Base-by-base conservation (phyloP, 2,113 vertebrate species). In the Xiphophorus maculatus region DNA sequence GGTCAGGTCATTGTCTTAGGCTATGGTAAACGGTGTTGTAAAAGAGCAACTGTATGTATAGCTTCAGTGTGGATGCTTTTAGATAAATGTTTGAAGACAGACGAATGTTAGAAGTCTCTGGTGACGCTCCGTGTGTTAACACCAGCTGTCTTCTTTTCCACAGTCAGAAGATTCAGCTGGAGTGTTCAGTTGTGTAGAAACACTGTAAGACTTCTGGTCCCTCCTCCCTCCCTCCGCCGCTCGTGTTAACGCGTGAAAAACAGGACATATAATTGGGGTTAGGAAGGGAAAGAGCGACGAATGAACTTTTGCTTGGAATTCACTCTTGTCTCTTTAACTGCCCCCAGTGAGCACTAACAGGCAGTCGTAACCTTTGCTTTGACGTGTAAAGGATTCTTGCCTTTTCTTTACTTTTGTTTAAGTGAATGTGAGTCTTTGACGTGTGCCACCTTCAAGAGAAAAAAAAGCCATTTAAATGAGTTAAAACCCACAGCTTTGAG, bases 391-490 rank as follows among this genome's bases (percentile, higher is more conserved):
- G 91, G 90, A 88, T 91, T 87, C 84, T 94, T 88, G 91, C 91
- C 92, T 90, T 92, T 85, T 85, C 76, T 86, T 82, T 81, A 76
- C 66, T 87, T 92, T 81, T 68, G 60, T 85, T 90, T 86, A 90
- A 82, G 86, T 92, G 90, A 93, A 94, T 93, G 93, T 92, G 90
- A 91, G 91, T 94, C 88, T 92, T 92, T 91, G 89, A 93, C 74
- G 89, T 93, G 91, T 94, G 88, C 93, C 94, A 93, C 92, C 92
- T 93, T 90, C 80, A 82, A 91, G 84, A 88, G 87, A 87, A 90
- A 93, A 94, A 93, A 93, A 92, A 95, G 94, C 94, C 93, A 95
- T 95, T 94, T 91, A 93, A 58, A 95, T 93, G 89, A 94, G 91
- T 94, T 94, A 85, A 28, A 90, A 94, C 91, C 91, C 93, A 94